Base-by-base conservation (phyloP, 2,113 vertebrate species). In the Lamprologus sp. region DNA sequence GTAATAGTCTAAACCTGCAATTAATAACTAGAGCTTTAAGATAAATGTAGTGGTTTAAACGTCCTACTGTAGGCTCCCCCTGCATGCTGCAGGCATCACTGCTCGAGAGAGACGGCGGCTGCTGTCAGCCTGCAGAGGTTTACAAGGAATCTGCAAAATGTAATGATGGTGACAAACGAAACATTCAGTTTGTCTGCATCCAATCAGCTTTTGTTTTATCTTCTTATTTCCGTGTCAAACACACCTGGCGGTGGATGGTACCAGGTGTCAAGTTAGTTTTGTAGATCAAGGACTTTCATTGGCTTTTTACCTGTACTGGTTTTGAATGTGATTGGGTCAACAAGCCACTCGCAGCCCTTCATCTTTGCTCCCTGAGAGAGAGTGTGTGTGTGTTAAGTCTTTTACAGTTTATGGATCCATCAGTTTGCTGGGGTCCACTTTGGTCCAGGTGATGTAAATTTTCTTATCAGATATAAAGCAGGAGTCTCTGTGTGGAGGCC, bases 271-370 rank as follows among this genome's bases (percentile, higher is more conserved):
- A 10, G 21, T 4, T 70, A 23, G 63, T 21, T 40, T 40, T 70
- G 37, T 42, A 9, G 65, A 23, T 40, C 11, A 40, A 68, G 1
- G n/a, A 68, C n/a, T 45, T 9, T 73, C 21, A 70, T 9, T 73
- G 40, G 21, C 40, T 73, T 47, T 47, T 42, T 70, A 28, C 68
- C 14, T 4, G 35, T 3, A 14, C 37, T 23, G 35, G 12, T 42
- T 42, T 42, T 70, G 19, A 35, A 23, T 45, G 65, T 26, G 12
- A 73, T 10, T 37, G 2, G 63, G 4, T 68, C 63, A 40, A 21
- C 1, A n/a, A 0, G 11, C n/a, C 63, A 40, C 63, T 40, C 1
- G 1, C n/a, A 26, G 65, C 12, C 11, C 37, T 42, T 13, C 21
- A 6, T 45, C 37, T 73, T 45, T 45, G 68, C 13, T 70, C 12